Evolutionary conservation across 2,113 vertebrate genomes (phyloP), one percentile per base, ranked within the genome.

Genomic region (Apteryx owenii): DNA sequence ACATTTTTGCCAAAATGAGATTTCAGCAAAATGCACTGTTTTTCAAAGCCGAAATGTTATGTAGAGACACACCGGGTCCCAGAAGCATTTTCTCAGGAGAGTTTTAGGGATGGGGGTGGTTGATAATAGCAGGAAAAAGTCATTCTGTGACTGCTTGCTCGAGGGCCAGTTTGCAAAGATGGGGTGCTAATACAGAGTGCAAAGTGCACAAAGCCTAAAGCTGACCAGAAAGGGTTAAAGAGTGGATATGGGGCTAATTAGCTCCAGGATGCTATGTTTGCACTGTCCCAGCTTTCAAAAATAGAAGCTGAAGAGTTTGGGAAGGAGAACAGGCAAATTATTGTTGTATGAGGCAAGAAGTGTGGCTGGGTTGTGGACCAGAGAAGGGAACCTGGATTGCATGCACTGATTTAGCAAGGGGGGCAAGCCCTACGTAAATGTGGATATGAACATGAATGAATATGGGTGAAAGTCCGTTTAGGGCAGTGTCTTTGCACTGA

Each of bases 11-110:
- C 53, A 65, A 66, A 91, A 89, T 15, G 79, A 62, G 62, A 83
- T 81, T 94, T 93, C 58, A 96, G 78, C 58, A 91, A 94, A 94
- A 93, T 21, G 85, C 31, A 7, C 22, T 65, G 14, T 3, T 91
- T 93, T 87, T 84, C 51, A 84, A 76, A 76, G 61, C 42, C 9
- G 21, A 75, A 65, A 42, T 65, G 21, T 69, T 92, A 29, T 42
- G 4, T 68, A 36, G n/a, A 56, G 61, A 64, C 56, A 88, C 31
- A 7, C 4, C 16, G 10, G 15, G 18, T 68, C 29, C 22, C 54
- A 42, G 60, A 81, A 68, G 12, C 85, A 5, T 81, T 88, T 85
- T 78, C 44, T 78, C 50, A 29, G 31, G 29, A 28, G 26, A 81
- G 21, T 60, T 90, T 56, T 29, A 33, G 19, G 44, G 9, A 3